Conservation (phyloP, 2,797 vertebrate species). For the Sylvilagus floridanus region DNA sequence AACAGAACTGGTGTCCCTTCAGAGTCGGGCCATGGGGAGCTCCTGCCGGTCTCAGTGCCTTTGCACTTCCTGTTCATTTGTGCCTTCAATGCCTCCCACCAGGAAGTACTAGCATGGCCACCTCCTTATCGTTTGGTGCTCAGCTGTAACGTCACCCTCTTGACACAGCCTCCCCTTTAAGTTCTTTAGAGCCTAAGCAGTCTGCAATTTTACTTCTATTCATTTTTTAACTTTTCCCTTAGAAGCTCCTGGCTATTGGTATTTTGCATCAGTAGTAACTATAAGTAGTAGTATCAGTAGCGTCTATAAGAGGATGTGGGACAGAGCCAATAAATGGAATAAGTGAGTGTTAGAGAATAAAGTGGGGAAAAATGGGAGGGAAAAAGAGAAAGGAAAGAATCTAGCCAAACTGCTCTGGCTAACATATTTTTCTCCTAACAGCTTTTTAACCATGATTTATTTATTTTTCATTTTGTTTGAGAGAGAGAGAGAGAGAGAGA, state of each 20-base stretch:
- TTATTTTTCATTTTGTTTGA: too few relatives aligned
- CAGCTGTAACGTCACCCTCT: not conserved
- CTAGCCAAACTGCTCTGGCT: not conserved
- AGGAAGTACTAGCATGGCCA: fast-evolving
- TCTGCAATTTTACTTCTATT: not conserved
- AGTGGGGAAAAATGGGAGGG: not conserved
- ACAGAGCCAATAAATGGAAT: not conserved
- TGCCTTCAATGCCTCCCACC: not conserved
- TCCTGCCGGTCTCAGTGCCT: not conserved
- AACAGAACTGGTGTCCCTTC: not conserved
- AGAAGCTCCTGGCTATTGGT: not conserved
- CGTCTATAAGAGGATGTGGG: not conserved
- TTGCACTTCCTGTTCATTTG: not conserved
- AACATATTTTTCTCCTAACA: not conserved
- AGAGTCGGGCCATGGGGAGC: not conserved
- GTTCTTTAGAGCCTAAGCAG: not conserved
- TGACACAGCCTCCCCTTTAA: not conserved
- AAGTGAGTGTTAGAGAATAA: not conserved
- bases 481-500: too few relatives aligned
- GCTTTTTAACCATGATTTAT: too few relatives aligned
- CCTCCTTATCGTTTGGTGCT: not conserved
- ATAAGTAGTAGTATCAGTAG: not conserved
- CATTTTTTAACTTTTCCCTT: not conserved
- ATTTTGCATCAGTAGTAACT: not conserved
- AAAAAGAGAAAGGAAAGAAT: not conserved